Base-by-base conservation (phyloP, 2,113 vertebrate species). In the Thomomys bottae region DNA sequence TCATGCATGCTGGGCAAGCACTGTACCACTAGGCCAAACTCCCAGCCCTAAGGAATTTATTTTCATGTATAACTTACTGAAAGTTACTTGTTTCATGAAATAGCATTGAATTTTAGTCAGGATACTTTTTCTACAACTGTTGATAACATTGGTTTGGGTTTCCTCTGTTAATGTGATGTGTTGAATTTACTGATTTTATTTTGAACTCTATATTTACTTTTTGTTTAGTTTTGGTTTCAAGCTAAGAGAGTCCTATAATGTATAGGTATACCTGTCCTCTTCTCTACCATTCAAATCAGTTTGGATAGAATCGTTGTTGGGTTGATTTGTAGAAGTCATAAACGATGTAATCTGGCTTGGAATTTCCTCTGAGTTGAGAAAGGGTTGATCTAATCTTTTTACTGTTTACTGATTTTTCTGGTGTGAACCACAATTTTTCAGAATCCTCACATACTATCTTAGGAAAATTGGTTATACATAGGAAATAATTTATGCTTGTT, bases 71-170 rank as follows among this genome's bases (percentile, higher is more conserved):
- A 21, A 18, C 87, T 93, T 93, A 18, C 61, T 54, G 32, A 91
- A 12, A 59, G 12, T 82, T 94, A 59, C 30, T 40, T 54, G 34
- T n/a, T n/a, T n/a, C n/a, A n/a, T 61, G 9, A 93, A 76, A 91
- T 28, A 28, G 24, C 83, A 14, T 67, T 86, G 45, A 85, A 91
- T 11, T 93, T 87, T 85, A 66, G 34, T 67, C 45, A 32, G 23
- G n/a, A 84, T 49, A 10, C 88, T 90, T 63, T 87, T 75, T 75
- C 20, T 30, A 8, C 28, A 30, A 78, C 26, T 61, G 6, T 75
- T 71, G 11, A 81, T 15, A 32, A 30, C 36, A 34, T 20, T 40
- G 45, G 15, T 59, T 87, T 72, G 70, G 63, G 9, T 84, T 73
- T 4, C 0, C 88, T 66, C 28, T 67, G 6, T 30, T 49, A 42